Base-by-base conservation (phyloP, 92 coral and sea anemone species). In the Meandrina meandrites region DNA sequence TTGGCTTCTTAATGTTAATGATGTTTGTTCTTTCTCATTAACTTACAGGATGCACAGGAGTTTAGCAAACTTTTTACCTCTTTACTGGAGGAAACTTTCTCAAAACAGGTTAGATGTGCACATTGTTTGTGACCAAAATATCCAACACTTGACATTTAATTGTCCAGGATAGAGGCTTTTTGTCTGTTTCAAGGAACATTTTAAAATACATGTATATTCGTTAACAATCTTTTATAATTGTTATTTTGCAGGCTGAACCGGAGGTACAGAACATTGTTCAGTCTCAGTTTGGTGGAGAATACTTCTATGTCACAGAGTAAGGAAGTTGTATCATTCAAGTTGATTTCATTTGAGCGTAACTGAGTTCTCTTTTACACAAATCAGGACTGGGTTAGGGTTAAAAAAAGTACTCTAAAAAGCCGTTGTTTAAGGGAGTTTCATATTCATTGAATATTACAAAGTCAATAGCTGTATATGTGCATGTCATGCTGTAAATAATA, bases 21-120 rank as follows among this genome's bases (percentile, higher is more conserved):
- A 40, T 18, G 13, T 8, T 72, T 68, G 40, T 75, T 56, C 11
- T 76, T 9, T 30, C 70, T 15, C 58, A 21, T 45, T 32, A 40
- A 40, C 1, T 82, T 58, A 18, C 50, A 95, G 96, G 99, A 97
- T 85, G 99, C 99, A 15, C 99, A 97, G 88, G 99, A 97, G 80
- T 97, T 97, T 81, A 93, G 97, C 27, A 97, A 97, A 54, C 95
- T 97, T 35, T 97, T 97, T 58, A 95, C 96, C 91, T 95, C 98
- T 22, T 78, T 97, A 54, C 89, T 97, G 76, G 99, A 97, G 73
- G 98, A 97, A 80, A 97, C 98, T 1, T 88, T 97, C 13, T 95
- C 99, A 31, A 91, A 94, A 53, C 99, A 97, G 91, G 99, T 97
- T 19, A 57, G 86, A 50, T 47, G 12, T 47, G 13, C 0, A 68